Conservation (phyloP, 1,140 invertebrate genomes). For the Copidosoma floridanum region DNA sequence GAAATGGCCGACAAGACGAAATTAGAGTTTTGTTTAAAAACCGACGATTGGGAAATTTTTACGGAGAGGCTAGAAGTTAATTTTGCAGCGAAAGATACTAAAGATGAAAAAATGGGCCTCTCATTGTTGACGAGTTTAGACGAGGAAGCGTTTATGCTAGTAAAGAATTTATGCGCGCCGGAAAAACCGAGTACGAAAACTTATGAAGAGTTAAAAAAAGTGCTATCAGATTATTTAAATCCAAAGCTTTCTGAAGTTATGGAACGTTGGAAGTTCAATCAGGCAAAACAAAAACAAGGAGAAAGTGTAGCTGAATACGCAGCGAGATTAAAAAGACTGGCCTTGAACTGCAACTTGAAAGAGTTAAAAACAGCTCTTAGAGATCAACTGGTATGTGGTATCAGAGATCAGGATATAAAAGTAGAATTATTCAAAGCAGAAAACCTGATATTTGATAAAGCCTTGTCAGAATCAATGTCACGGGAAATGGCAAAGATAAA, state of each 20-base stretch:
- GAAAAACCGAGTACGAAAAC: slow-evolving; percentile 5
- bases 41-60: not conserved
- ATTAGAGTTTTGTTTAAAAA: not conserved
- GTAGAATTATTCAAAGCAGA: not conserved
- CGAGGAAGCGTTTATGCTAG: slow-evolving; percentile 11
- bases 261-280: slow-evolving; percentile 12
- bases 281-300: not conserved
- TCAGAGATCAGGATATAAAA: not conserved
- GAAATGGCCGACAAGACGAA: too few species aligned
- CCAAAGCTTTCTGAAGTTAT: slow-evolving; percentile 8
- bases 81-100: not conserved
- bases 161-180: slow-evolving; percentile 17
- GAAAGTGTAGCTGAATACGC: not conserved
- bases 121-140: slow-evolving; percentile 5
- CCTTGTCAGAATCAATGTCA: not conserved
- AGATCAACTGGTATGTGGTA: not conserved
- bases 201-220: slow-evolving; percentile 3
- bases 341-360: not conserved
- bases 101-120: not conserved
- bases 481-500: not conserved
- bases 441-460: not conserved
- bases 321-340: not conserved
- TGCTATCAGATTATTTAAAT: slow-evolving; percentile 18
- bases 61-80: not conserved
- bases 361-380: not conserved